Conservation (phyloP, 92 coral and sea anemone species). For the Siderastrea siderea region DNA sequence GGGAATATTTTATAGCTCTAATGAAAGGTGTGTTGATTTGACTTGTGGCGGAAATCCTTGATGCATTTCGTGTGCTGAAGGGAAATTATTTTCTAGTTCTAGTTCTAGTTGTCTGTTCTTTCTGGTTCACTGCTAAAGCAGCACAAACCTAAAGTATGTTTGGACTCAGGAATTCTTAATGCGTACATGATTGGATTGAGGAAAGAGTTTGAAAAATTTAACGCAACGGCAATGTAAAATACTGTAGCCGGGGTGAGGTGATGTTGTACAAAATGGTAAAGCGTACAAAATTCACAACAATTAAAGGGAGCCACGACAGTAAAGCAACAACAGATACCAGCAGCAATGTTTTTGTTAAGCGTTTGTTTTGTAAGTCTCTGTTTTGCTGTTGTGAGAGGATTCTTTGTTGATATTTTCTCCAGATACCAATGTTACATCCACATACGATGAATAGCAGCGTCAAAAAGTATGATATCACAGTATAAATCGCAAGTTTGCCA, state of each 20-base stretch:
- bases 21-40: no score
- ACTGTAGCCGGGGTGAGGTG: not conserved
- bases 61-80: no score
- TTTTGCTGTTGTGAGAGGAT: not conserved
- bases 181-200: constrained; percentile 7
- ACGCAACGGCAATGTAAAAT: not conserved
- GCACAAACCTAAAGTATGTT: not conserved
- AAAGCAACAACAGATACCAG: not conserved
- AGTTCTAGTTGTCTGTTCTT: no score
- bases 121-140: not conserved
- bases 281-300: not conserved
- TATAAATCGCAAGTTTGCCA: not conserved
- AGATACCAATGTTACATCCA: not conserved
- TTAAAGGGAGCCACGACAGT: constrained; percentile 1
- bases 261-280: not conserved
- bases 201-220: not conserved
- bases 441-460: not conserved
- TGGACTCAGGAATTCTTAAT: not conserved
- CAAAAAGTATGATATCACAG: not conserved
- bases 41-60: no score
- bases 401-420: not conserved
- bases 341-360: constrained; percentile 7
- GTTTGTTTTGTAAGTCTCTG: not conserved
- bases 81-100: not conserved
- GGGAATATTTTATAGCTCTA: no score